Evolutionary conservation across 2,113 vertebrate species (phyloP), one percentile per base, ranked within the genome.

Genomic region (Azemiops feae): DNA sequence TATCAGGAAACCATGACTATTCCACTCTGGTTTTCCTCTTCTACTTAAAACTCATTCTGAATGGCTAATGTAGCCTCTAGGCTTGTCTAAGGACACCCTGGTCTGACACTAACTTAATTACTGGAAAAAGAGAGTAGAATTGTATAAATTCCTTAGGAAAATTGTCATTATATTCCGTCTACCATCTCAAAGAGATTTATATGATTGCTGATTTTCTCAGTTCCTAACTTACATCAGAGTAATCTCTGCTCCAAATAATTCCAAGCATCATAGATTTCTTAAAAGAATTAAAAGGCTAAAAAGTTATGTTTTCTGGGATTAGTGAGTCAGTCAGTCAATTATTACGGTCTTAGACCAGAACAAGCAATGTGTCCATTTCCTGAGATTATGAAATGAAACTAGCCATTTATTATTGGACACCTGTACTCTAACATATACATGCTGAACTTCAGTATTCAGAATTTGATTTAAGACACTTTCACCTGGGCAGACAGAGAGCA

Each of bases 1-100:
- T 97, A 95, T 97, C 94, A 95, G 96, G 74, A 97, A 98, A 98
- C 96, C 97, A 97, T 97, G 97, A 98, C 96, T 94, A 95, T 95
- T 97, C 96, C 97, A 96, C 69, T 27, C 95, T 94, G 88, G 95
- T 98, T 98, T 98, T 98, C 96, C 89, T 94, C 89, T 93, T 96
- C 81, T 69, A 91, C 87, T 97, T 89, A 95, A 96, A 97, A 95
- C 92, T 95, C 52, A 81, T 90, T 87, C 95, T 74, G 88, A 96
- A 91, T 96, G 92, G 87, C n/a, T 94, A 52, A 96, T 94, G 89
- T 88, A 95, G 89, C 39, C 87, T 95, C 64, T 93, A 95, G 93
- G 94, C 69, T 69, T 95, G 50, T 92, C 93, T 95, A 94, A 95
- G 93, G 96, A 96, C 92, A 85, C 90, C 94, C 85, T 93, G 93